These are phyloP conservation scores for Prionchulus punctatus DNA, from an alignment of 2,888 invertebrate species.

Conservation along the genomic window DNA sequence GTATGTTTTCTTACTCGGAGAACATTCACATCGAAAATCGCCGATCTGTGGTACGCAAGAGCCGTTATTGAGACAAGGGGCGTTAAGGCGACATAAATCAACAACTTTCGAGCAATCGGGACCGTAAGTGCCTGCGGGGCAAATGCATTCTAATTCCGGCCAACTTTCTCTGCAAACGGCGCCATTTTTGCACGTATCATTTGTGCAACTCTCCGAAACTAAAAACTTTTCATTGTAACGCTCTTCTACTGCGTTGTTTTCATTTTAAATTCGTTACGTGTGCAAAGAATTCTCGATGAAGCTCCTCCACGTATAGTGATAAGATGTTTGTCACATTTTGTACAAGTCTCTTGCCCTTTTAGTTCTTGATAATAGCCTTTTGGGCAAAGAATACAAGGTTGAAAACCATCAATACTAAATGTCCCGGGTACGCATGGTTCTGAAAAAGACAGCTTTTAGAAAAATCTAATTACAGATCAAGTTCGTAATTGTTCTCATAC, in stretches of 20 bases:
- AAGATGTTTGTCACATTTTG: background rate
- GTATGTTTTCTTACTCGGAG: slow-evolving; percentile 1
- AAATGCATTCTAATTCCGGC: background rate
- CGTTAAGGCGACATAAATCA: too few species aligned
- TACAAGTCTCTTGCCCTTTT: background rate
- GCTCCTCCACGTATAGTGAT: too few species aligned
- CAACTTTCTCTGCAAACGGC: background rate
- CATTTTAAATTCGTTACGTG: too few species aligned
- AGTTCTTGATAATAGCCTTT: background rate
- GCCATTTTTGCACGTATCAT: slow-evolving; percentile 1
- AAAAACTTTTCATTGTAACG: too few species aligned
- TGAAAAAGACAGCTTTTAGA: background rate
- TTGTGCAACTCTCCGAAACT: background rate
- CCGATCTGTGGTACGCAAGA: too few species aligned
- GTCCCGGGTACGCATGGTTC: background rate
- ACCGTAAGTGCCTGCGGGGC: background rate
- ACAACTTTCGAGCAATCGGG: too few species aligned
- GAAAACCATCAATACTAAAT: background rate
- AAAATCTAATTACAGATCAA: background rate
- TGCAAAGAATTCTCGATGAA: too few species aligned
- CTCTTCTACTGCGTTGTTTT: too few species aligned
- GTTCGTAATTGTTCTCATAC: background rate
- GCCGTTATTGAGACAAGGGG: too few species aligned
- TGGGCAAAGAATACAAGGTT: background rate
- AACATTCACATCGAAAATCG: background rate